phyloP scores from a whole-genome alignment of 2,113 vertebrate species.

The Poecile atricapillus region DNA sequence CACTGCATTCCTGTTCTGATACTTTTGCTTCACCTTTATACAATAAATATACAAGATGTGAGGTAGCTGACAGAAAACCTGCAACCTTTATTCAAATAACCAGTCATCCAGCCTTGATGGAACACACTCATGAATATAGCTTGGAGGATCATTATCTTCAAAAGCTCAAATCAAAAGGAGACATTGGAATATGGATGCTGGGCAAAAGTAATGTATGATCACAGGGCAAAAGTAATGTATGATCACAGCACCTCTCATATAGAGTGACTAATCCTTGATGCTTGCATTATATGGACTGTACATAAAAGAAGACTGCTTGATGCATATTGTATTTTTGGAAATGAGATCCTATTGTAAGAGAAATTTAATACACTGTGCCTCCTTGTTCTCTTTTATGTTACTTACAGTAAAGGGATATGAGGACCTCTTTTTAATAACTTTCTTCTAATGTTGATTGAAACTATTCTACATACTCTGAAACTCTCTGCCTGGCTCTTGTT shows the following conservation, averaged over 20 bases:
- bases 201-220: neutral
- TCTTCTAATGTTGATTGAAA: neutral
- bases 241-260: neutral
- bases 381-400: neutral
- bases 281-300: neutral
- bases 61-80: neutral
- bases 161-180: neutral
- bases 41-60: neutral
- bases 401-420: neutral
- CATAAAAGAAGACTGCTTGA: neutral
- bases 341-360: neutral
- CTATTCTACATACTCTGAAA: neutral
- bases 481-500: neutral
- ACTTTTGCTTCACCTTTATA: neutral
- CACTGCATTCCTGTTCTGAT: neutral
- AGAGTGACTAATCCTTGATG: neutral
- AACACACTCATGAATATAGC: neutral
- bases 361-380: neutral
- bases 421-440: neutral
- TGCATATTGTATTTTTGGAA: constrained; percentile 28
- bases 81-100: neutral
- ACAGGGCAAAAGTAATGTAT: neutral
- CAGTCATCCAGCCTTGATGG: neutral
- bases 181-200: neutral
- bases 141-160: neutral